Conservation (phyloP, 2,797 vertebrate genomes). For the Pogonophryne albipinna region DNA sequence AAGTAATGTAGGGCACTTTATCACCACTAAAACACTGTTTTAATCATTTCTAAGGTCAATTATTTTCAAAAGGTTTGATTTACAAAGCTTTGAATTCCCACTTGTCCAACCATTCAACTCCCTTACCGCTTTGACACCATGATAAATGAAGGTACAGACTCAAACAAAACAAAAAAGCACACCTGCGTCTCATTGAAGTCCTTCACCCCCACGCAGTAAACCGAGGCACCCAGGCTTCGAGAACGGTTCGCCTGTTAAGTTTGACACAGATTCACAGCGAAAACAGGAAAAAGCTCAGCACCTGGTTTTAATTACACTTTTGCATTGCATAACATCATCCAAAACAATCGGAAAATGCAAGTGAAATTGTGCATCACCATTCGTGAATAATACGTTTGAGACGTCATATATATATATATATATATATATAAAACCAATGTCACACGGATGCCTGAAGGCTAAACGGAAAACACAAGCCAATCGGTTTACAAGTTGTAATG, state of each 20-base stretch:
- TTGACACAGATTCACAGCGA: constrained; percentile 59
- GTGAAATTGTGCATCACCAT: constrained; percentile 43
- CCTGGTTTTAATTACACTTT: constrained; percentile 71
- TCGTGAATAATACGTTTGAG: constrained; percentile 33
- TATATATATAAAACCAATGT: not conserved
- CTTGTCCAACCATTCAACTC: not conserved
- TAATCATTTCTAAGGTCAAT: too few relatives aligned
- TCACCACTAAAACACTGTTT: constrained; percentile 1
- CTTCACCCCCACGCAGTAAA: constrained; percentile 98
- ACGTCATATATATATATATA: not conserved
- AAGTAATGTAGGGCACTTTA: constrained; percentile 5
- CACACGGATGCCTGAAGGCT: constrained; percentile 14
- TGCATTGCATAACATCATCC: constrained; percentile 48
- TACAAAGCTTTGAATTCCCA: constrained; percentile 16
- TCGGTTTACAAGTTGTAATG: not conserved
- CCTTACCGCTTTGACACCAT: not conserved
- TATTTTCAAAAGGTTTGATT: constrained; percentile 1
- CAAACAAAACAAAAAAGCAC: constrained; percentile 44
- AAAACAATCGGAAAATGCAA: constrained; percentile 36
- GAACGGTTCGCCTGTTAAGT: constrained; percentile 93
- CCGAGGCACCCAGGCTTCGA: constrained; percentile 93
- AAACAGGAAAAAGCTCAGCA: constrained; percentile 69
- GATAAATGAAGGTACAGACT: constrained; percentile 8
- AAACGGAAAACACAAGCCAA: constrained; percentile 7
- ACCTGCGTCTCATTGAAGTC: constrained; percentile 99